These are phyloP conservation scores for Anoplolepis gracilipes DNA, from an alignment of 1,140 invertebrate species.

Conservation along the genomic window DNA sequence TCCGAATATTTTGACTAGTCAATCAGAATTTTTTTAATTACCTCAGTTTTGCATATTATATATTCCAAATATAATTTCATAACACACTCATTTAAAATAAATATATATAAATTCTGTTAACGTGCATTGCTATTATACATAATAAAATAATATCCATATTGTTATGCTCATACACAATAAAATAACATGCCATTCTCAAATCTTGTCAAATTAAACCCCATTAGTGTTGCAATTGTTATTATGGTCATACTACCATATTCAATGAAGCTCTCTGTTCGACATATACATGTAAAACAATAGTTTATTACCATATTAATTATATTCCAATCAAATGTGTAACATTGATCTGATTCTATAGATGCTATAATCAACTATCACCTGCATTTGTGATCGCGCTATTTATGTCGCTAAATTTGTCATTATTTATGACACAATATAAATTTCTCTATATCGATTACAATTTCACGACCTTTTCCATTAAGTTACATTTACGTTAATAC, in stretches of 20 bases:
- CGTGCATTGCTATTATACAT: background rate
- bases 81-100: background rate
- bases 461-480: constrained; percentile 36
- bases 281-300: constrained; percentile 13
- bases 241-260: background rate
- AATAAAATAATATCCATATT: background rate
- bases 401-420: constrained; percentile 14
- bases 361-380: constrained; percentile 38
- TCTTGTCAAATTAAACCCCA: background rate
- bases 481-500: constrained; percentile 52
- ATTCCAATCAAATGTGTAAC: constrained; percentile 15
- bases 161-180: background rate
- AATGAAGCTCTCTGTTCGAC: background rate
- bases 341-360: constrained; percentile 27
- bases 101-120: constrained; percentile 8
- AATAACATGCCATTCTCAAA: background rate
- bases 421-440: constrained; percentile 7
- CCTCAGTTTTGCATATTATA: background rate
- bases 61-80: background rate
- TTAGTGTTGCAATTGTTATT: constrained; percentile 10
- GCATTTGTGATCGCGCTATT: constrained; percentile 47
- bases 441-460: constrained; percentile 33
- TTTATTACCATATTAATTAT: constrained; percentile 32
- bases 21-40: background rate
- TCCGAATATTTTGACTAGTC: background rate